These are phyloP conservation scores for Trachelus troglodyta DNA, from an alignment of 2,888 invertebrate species.

Conservation along the genomic window DNA sequence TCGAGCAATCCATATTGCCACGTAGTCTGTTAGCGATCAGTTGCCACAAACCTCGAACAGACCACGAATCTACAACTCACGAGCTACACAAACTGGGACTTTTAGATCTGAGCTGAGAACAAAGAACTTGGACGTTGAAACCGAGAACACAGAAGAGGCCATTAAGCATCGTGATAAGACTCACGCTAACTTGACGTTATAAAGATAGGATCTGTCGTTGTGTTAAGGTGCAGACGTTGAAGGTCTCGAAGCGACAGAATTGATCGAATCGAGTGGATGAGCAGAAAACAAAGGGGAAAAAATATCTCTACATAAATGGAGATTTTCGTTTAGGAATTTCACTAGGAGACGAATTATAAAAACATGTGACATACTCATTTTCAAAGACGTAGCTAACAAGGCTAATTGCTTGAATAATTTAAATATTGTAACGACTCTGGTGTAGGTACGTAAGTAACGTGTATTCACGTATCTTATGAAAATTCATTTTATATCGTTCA, in stretches of 20 bases:
- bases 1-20: not conserved
- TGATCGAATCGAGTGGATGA: not conserved
- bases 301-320: not conserved
- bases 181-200: slow-evolving; percentile 55
- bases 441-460: not conserved
- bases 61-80: not conserved
- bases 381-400: not conserved
- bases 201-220: slow-evolving; percentile 12
- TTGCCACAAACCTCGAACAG: slow-evolving; percentile 24
- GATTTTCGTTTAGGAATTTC: not conserved
- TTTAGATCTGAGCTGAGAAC: not conserved
- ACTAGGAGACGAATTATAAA: not conserved
- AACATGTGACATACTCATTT: not conserved
- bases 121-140: slow-evolving; percentile 16
- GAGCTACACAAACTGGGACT: slow-evolving; percentile 7
- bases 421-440: not conserved
- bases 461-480: not conserved
- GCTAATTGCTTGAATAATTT: not conserved
- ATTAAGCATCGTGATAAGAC: slow-evolving; percentile 41
- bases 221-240: slow-evolving; percentile 17
- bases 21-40: not conserved
- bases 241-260: not conserved
- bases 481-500: not conserved
- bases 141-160: slow-evolving; percentile 25
- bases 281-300: not conserved